Conservation (phyloP, 2,888 invertebrate species). For the Rotaria macrura region DNA sequence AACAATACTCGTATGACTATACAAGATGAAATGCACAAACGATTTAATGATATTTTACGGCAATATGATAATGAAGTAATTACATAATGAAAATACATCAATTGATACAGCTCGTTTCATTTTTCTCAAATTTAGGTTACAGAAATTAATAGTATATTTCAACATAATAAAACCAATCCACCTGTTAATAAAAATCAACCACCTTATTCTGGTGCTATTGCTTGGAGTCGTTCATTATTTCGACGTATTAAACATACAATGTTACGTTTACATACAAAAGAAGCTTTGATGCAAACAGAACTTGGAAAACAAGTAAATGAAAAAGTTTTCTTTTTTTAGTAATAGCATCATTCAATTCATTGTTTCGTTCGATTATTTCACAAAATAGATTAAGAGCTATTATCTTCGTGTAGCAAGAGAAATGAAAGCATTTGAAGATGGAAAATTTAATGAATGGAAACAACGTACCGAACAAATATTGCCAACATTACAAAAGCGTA, state of each 20-base stretch:
- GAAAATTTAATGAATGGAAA: conserved; percentile 64
- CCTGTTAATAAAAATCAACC: conserved; percentile 67
- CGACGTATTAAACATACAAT: conserved; percentile 69
- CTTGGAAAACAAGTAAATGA: conserved; percentile 57
- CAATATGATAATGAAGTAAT: conserved; percentile 67
- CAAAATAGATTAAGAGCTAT: conserved; percentile 60
- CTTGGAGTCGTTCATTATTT: conserved; percentile 71
- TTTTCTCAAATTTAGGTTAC: conserved; percentile 39
- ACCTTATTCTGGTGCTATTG: conserved; percentile 69
- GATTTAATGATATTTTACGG: conserved; percentile 71
- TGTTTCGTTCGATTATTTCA: not conserved
- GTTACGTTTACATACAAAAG: conserved; percentile 65
- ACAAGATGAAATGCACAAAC: conserved; percentile 63
- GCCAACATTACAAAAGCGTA: conserved; percentile 56
- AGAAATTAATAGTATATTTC: conserved; percentile 39
- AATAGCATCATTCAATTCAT: not conserved
- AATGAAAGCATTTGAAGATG: conserved; percentile 66
- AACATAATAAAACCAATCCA: conserved; percentile 53
- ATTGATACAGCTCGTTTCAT: not conserved
- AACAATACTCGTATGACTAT: conserved; percentile 67
- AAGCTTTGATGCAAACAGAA: conserved; percentile 63
- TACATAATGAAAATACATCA: not conserved
- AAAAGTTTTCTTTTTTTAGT: not conserved
- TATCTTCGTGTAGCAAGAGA: conserved; percentile 66
- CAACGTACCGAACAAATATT: conserved; percentile 59